Percentiles rank a stretch among this genome's conserved stretches.
Conservation (phyloP, 2,888 invertebrate genomes). For the Halocaridina rubra region DNA sequence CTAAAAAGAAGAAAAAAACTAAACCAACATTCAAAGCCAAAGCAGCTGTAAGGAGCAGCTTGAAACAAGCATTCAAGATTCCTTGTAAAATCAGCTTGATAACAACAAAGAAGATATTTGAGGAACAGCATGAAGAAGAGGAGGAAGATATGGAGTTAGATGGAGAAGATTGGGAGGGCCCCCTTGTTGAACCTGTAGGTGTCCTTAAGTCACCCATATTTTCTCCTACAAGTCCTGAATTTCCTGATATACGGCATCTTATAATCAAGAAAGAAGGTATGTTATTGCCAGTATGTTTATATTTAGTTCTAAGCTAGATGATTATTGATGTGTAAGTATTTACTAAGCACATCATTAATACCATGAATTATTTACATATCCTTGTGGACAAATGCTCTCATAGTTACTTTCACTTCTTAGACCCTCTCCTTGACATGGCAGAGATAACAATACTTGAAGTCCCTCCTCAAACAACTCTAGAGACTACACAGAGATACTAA, state of each 20-base stretch:
- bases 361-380: too few relatives aligned
- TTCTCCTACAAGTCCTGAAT: constrained; percentile 51
- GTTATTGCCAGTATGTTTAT: background rate
- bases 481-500: too few relatives aligned
- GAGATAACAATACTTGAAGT: too few relatives aligned
- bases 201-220: constrained; percentile 32
- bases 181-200: constrained; percentile 26
- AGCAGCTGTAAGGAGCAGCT: constrained; percentile 11
- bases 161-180: constrained; percentile 1
- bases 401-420: too few relatives aligned
- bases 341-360: too few relatives aligned
- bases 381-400: too few relatives aligned
- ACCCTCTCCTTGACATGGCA: too few relatives aligned
- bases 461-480: too few relatives aligned
- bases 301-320: too few relatives aligned
- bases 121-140: constrained; percentile 28
- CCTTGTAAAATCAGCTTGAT: constrained; percentile 40
- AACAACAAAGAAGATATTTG: constrained; percentile 46
- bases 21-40: constrained; percentile 47
- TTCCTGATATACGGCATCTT: constrained; percentile 38
- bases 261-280: constrained; percentile 43
- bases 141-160: constrained; percentile 22
- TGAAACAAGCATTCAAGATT: constrained; percentile 47
- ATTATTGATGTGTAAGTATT: too few relatives aligned
- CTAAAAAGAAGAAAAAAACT: constrained; percentile 24